These are phyloP conservation scores for Paramisgurnus dabryanus DNA, from an alignment of 2,113 vertebrate species.

Conservation along the genomic window DNA sequence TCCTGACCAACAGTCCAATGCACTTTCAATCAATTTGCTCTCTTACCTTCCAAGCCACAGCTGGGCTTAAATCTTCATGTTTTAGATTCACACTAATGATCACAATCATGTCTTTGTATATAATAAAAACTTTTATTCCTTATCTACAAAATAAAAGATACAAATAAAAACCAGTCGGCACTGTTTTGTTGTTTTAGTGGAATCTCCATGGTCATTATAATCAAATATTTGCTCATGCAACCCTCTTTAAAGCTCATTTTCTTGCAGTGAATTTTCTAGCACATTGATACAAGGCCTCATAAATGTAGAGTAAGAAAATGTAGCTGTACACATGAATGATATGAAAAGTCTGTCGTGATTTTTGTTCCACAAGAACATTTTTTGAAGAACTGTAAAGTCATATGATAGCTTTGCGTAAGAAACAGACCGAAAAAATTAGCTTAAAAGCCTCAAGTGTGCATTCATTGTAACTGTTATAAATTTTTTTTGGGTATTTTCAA, in stretches of 20 bases:
- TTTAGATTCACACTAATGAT: slow-evolving; percentile 55
- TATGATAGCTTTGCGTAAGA: too few species aligned
- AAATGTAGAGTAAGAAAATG: too few species aligned
- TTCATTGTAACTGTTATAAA: too few species aligned
- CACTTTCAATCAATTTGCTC: slow-evolving; percentile 55
- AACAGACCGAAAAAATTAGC: too few species aligned
- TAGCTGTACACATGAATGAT: too few species aligned
- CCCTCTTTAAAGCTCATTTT: background rate
- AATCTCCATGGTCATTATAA: slow-evolving; percentile 11
- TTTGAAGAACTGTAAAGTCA: too few species aligned
- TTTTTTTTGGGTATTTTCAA: too few species aligned
- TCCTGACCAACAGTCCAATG: slow-evolving; percentile 66
- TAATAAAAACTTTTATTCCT: slow-evolving; percentile 45
- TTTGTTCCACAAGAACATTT: too few species aligned
- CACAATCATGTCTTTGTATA: slow-evolving; percentile 55
- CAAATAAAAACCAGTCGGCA: slow-evolving; percentile 41
- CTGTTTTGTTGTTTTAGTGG: slow-evolving; percentile 14
- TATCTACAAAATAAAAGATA: slow-evolving; percentile 54
- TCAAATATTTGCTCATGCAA: slow-evolving; percentile 23
- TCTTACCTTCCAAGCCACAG: slow-evolving; percentile 33
- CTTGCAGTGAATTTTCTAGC: background rate
- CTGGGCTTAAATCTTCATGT: slow-evolving; percentile 40
- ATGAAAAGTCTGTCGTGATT: too few species aligned
- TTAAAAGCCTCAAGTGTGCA: too few species aligned
- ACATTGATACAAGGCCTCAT: slow-evolving; percentile 1